Evolutionary conservation across 2,113 vertebrate genomes (phyloP).

Genomic region (Cyprinodon variegatus): DNA sequence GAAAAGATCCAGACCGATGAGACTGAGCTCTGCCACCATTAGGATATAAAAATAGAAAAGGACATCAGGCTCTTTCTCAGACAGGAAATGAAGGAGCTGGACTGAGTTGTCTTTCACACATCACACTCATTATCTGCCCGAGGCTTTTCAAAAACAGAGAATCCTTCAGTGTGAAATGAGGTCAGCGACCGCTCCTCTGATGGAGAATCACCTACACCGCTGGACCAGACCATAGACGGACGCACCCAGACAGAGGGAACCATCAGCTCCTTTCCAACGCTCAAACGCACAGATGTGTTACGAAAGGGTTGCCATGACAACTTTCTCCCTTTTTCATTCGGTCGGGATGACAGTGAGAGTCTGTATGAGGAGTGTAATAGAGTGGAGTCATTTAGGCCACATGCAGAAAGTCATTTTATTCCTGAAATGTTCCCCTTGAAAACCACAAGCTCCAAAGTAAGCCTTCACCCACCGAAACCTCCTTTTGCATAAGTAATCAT

Average conservation of each 20-base stretch:
- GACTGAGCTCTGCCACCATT: constrained; percentile 27
- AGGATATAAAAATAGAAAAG: constrained; percentile 67
- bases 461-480: background rate
- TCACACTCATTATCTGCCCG: constrained; percentile 48
- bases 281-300: constrained; percentile 63
- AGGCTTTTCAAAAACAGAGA: constrained; percentile 28
- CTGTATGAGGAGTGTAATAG: constrained; percentile 40
- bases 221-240: constrained; percentile 29
- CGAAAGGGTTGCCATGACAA: constrained; percentile 78
- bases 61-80: constrained; percentile 63
- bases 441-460: constrained; percentile 24
- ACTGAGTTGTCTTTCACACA: constrained; percentile 65
- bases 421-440: constrained; percentile 47
- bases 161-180: constrained; percentile 63
- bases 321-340: constrained; percentile 50
- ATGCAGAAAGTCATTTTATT: constrained; percentile 48
- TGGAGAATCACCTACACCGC: constrained; percentile 52
- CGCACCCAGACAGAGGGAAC: background rate
- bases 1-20: constrained; percentile 34
- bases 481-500: too few relatives aligned
- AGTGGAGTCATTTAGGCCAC: constrained; percentile 55
- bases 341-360: constrained; percentile 36
- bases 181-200: constrained; percentile 43
- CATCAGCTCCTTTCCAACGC: constrained; percentile 7
- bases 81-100: constrained; percentile 71